phyloP scores from a whole-genome alignment of 2,797 vertebrate genomes.

The Microctenopoma lineatum region DNA sequence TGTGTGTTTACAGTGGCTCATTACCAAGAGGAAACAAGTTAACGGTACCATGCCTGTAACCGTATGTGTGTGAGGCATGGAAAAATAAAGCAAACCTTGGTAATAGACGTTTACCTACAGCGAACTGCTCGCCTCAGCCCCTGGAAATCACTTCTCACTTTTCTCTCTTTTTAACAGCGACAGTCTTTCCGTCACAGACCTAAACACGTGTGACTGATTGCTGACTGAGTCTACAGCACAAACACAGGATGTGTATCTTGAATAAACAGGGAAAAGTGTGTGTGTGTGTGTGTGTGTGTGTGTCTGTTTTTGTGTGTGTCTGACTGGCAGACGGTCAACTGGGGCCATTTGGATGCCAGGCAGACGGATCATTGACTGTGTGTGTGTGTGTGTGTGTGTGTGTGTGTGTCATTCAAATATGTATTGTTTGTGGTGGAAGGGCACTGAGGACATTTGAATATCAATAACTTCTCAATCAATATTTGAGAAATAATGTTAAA shows the following conservation, averaged over 20 bases:
- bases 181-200: conserved; percentile 48
- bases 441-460: conserved; percentile 39
- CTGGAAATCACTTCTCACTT: conserved; percentile 32
- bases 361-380: conserved; percentile 51
- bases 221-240: conserved; percentile 40
- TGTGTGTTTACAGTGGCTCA: no score
- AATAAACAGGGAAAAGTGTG: conserved; percentile 66
- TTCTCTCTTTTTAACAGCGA: conserved; percentile 29
- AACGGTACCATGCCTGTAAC: no score
- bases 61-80: no score
- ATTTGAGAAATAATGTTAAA: background rate
- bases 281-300: conserved; percentile 23
- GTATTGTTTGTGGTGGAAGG: conserved; percentile 44
- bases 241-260: conserved; percentile 70
- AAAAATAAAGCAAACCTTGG: no score
- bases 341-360: conserved; percentile 53
- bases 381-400: conserved; percentile 34
- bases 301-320: conserved; percentile 8
- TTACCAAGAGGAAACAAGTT: no score
- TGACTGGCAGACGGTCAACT: conserved; percentile 62
- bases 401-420: conserved; percentile 40
- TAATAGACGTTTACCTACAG: background rate
- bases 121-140: conserved; percentile 3
- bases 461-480: conserved; percentile 11
- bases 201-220: conserved; percentile 69